These are phyloP conservation scores for Chaetura pelagica DNA, from an alignment of 2,113 vertebrate species.

Conservation along the genomic window DNA sequence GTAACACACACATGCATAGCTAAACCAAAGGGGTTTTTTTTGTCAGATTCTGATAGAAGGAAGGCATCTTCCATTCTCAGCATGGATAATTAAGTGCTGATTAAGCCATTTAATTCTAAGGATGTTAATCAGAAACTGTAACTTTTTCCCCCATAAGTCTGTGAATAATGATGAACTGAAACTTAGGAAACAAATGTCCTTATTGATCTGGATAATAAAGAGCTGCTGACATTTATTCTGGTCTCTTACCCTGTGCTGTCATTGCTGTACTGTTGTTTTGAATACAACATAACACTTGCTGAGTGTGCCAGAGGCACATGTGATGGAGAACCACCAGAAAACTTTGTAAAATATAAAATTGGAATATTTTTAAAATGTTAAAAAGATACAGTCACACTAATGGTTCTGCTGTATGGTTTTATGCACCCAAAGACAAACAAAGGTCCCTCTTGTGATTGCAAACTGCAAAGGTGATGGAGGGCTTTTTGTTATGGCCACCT, in stretches of 20 bases:
- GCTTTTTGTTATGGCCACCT: background rate
- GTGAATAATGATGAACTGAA: background rate
- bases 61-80: background rate
- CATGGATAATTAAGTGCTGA: background rate
- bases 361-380: background rate
- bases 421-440: background rate
- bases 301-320: background rate
- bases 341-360: background rate
- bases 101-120: background rate
- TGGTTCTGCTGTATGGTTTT: background rate
- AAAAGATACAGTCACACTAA: background rate
- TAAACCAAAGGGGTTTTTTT: background rate
- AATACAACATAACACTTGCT: background rate
- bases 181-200: background rate
- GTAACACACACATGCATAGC: background rate
- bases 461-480: background rate
- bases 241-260: background rate
- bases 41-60: background rate
- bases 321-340: background rate
- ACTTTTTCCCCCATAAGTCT: background rate
- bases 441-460: fast-evolving
- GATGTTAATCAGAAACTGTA: background rate
- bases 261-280: background rate
- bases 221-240: background rate
- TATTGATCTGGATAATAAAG: background rate